Base-by-base conservation (phyloP, 2,797 vertebrate species). In the Glyptemys insculpta region DNA sequence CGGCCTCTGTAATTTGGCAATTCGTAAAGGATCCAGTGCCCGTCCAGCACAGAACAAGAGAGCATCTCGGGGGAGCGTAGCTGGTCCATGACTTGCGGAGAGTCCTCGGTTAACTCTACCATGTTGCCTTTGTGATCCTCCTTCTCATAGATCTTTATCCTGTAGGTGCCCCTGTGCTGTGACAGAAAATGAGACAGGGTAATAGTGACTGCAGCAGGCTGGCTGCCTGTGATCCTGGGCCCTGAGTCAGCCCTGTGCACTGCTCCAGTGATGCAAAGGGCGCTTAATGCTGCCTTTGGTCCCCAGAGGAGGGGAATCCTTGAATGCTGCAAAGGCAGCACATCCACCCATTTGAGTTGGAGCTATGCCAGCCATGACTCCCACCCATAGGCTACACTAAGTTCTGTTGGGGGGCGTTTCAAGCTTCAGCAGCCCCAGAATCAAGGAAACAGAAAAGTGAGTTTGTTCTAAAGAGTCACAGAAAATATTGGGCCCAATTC, bases 21-120 rank as follows among this genome's bases (percentile, higher is more conserved):
- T 57, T 94, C 93, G 54, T 90, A 92, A 72, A 94, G 89, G n/a
- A 94, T 87, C 93, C 91, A 94, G 23, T 94, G 52, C 8, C 94
- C 94, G 29, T 95, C 94, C 82, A 93, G 59, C 16, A 95, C 94
- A 53, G 86, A 86, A 41, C 91, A 91, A 12, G 94, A 95, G 12
- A 89, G 86, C 12, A 95, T 91, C n/a, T 95, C 91, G 50, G 74
- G 78, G 79, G 82, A 83, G 62, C 86, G 90, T 49, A 95, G 91
- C 79, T 91, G 86, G 25, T 95, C 91, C 54, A 82, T 82, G 57
- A 95, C 74, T 41, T 91, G 79, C 4, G 91, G 83, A 49, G 86
- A 91, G 23, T 95, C 94, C 80, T 95, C 94, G 57, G 80, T 81
- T 27, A 95, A 93, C 83, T 95, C 94, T 79, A 86, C 88, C 86